These are phyloP conservation scores for Vombatus ursinus DNA, from an alignment of 2,113 vertebrate genomes.

Conservation along the genomic window DNA sequence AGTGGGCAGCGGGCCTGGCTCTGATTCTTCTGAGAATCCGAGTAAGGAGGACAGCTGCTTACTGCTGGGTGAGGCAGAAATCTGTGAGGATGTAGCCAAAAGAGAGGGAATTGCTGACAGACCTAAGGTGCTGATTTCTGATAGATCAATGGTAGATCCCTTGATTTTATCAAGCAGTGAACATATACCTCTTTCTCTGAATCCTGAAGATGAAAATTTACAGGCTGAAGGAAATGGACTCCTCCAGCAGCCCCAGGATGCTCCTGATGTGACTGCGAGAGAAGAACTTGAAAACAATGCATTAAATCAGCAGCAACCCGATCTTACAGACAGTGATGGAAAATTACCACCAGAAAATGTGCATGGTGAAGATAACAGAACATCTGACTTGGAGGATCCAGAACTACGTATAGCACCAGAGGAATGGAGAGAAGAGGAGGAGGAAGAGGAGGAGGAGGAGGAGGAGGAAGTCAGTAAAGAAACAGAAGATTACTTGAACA, in stretches of 20 bases:
- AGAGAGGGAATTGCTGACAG: slow-evolving; percentile 62
- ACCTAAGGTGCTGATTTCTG: slow-evolving; percentile 49
- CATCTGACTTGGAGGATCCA: slow-evolving; percentile 51
- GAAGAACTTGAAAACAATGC: slow-evolving; percentile 68
- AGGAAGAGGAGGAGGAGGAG: slow-evolving; percentile 56
- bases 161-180: slow-evolving; percentile 67
- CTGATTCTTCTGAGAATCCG: slow-evolving; percentile 69
- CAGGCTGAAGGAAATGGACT: slow-evolving; percentile 73
- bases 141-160: slow-evolving; percentile 73
- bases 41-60: slow-evolving; percentile 51
- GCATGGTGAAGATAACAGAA: slow-evolving; percentile 52
- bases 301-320: slow-evolving; percentile 76
- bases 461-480: slow-evolving; percentile 80
- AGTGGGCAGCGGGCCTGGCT: slow-evolving; percentile 68
- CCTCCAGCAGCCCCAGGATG: slow-evolving; percentile 64
- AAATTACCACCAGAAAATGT: slow-evolving; percentile 56
- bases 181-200: slow-evolving; percentile 60
- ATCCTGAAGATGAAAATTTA: slow-evolving; percentile 68
- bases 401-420: slow-evolving; percentile 68
- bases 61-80: slow-evolving; percentile 74
- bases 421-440: slow-evolving; percentile 72
- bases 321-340: slow-evolving; percentile 64
- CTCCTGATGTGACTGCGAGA: slow-evolving; percentile 60
- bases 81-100: slow-evolving; percentile 72
- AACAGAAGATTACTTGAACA: slow-evolving; percentile 82